Evolutionary conservation across 1,140 invertebrate genomes (phyloP), one percentile per base, ranked within the genome.

Genomic region (Drosophila ambigua): DNA sequence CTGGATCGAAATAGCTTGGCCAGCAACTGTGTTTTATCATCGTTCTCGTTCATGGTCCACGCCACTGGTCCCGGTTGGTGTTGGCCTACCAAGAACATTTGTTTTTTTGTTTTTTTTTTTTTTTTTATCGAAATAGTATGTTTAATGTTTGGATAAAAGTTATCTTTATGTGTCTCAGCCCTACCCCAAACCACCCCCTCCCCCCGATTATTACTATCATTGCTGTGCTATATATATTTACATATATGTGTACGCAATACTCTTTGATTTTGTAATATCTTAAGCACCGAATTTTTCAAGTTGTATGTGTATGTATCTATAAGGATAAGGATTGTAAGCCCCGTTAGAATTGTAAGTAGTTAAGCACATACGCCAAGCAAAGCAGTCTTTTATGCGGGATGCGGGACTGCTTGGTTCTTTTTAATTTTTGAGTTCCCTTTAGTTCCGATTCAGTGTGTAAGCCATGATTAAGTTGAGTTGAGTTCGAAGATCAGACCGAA

Each of bases 201-300:
- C 41, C 41, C 44, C 43, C 49, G 0, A 24, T 28, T 28, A 28
- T 28, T 28, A 28, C 35, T 7, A 4, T 4, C 35, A 13, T 39
- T 39, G 23, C 31, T 68, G 52, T 58, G 41, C 62, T 61, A 49
- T 61, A 60, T 46, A 48, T 15, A 28, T 28, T 48, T 35, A 8
- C 46, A 28, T 20, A 59, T 35, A 51, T 31, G 31, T 69, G 46
- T 46, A 45, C 39, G 39, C 26, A 20, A 45, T n/a, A 39, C 3
- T 8, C 49, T 49, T 41, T 69, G 16, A 46, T 58, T 59, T 64
- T 64, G 23, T 39, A 46, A 31, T 57, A 43, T 41, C 53, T 69
- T 58, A 41, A 50, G 45, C 65, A 46, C 67, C 67, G 67, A 71
- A 71, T 71, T 69, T 64, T 58, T 48, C 51, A 35, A 58, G 5